Base-by-base conservation (phyloP, 2,113 vertebrate genomes). In the Forbesichthys agassizii region DNA sequence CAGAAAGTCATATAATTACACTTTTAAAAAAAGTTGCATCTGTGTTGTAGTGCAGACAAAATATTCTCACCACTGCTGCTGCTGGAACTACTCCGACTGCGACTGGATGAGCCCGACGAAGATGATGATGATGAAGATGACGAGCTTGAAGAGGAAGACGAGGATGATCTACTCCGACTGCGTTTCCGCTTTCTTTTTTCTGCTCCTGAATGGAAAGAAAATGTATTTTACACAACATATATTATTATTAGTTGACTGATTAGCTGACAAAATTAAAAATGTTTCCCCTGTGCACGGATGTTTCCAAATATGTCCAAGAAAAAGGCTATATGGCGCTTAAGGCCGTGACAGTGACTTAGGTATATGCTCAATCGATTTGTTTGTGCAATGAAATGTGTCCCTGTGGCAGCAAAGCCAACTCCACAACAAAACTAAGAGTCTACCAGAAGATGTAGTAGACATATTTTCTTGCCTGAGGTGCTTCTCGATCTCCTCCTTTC, bases 151-250 rank as follows among this genome's bases (percentile, higher is more conserved):
- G 91, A 88, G n/a, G 93, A 92, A 8, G 91, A 48, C 0, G 93
- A 94, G 3, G 93, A 94, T 0, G 92, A 96, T 85, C 93, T 85
- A 79, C 94, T 95, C 68, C 94, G 93, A 76, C 95, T 96, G 14
- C 93, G 91, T 80, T 93, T 95, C 16, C 88, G 87, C 62, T 94
- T 95, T 64, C 64, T 89, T 80, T 94, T 94, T 69, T 93, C 93
- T 75, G 88, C 91, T 61, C 91, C 94, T 92, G 64, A 69, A 71
- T n/a, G 36, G 12, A 42, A 11, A 18, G 3, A 20, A 42, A 12
- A 51, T 16, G 11, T 12, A 14, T 0, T 33, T 48, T 12, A 33
- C 16, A 9, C 27, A 27, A 27, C 27, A 27, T 27, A 27, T 27
- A 27, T 27, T 27, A 20, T 20, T 1, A 4, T 14, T 6, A 47